These are phyloP conservation scores for Cossypha niveicapilla DNA, from an alignment of 2,797 vertebrate genomes.

Conservation along the genomic window DNA sequence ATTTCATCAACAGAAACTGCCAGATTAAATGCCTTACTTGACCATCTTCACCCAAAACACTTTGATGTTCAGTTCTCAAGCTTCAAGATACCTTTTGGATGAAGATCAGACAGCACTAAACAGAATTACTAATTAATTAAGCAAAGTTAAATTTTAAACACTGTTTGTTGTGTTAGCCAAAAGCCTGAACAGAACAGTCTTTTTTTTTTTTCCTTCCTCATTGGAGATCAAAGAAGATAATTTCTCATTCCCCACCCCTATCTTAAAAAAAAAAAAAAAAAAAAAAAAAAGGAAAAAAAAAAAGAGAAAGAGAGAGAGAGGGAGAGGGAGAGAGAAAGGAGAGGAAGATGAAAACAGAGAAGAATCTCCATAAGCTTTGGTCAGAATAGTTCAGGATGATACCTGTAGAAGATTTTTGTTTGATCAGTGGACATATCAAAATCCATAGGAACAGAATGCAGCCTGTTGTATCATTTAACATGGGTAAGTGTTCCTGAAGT, in stretches of 20 bases:
- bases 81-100: slow-evolving; percentile 92
- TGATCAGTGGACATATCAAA: slow-evolving; percentile 78
- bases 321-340: background rate
- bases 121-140: slow-evolving; percentile 99
- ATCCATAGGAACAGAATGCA: slow-evolving; percentile 63
- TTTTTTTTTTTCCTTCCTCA: slow-evolving; percentile 77
- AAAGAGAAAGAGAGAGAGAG: background rate
- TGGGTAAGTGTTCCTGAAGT: background rate
- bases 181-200: slow-evolving; percentile 89
- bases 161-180: slow-evolving; percentile 99
- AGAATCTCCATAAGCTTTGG: slow-evolving; percentile 70
- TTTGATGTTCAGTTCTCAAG: slow-evolving; percentile 97
- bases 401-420: slow-evolving; percentile 61
- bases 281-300: background rate
- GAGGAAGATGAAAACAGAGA: background rate
- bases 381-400: slow-evolving; percentile 67
- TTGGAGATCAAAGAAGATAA: slow-evolving; percentile 89
- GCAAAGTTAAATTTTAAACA: slow-evolving; percentile 99
- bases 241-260: slow-evolving; percentile 77
- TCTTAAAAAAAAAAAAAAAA: slow-evolving; percentile 60
- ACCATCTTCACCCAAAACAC: slow-evolving; percentile 83
- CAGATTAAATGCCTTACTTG: slow-evolving; percentile 81
- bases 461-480: slow-evolving; percentile 69
- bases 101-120: slow-evolving; percentile 98
- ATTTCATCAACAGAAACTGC: slow-evolving; percentile 75